Conservation (phyloP, 35 echinoderm and acorn worm species). For the Amphiura filiformis region DNA sequence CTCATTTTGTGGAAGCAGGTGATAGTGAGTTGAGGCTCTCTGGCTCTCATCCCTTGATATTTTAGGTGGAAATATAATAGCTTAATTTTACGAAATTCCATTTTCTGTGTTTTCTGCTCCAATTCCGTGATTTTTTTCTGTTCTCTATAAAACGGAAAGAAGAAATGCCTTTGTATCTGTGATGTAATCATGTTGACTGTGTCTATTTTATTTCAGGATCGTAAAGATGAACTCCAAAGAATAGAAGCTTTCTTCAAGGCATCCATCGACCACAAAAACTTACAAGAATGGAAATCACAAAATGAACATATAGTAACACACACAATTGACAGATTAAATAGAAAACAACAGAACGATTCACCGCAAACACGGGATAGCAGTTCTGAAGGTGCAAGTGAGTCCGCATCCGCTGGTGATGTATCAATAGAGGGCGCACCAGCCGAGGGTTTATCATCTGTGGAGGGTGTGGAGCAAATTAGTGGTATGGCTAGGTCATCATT, state of each 20-base stretch:
- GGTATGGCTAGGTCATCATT: background rate
- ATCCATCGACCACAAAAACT: background rate
- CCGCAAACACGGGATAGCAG: background rate
- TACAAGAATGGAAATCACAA: background rate
- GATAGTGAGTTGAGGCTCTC: too few species aligned
- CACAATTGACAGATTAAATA: background rate
- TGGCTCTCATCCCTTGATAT: too few species aligned
- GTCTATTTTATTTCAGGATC: background rate
- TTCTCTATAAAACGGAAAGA: too few species aligned
- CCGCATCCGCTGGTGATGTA: background rate
- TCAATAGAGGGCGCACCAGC: background rate
- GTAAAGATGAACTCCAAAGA: background rate
- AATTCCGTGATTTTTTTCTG: too few species aligned
- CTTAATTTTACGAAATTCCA: too few species aligned
- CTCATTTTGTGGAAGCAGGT: too few species aligned
- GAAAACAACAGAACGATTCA: background rate
- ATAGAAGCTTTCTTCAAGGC: background rate
- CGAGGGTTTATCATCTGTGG: background rate
- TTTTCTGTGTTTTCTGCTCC: too few species aligned
- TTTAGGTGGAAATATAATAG: too few species aligned
- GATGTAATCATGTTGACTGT: background rate
- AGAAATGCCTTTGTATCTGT: too few species aligned
- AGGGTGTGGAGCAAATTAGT: conserved; percentile 4
- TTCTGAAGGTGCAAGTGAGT: background rate
- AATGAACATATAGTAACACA: background rate